These are phyloP conservation scores for Macroglossus sobrinus DNA, from an alignment of 2,113 vertebrate genomes.

Conservation along the genomic window DNA sequence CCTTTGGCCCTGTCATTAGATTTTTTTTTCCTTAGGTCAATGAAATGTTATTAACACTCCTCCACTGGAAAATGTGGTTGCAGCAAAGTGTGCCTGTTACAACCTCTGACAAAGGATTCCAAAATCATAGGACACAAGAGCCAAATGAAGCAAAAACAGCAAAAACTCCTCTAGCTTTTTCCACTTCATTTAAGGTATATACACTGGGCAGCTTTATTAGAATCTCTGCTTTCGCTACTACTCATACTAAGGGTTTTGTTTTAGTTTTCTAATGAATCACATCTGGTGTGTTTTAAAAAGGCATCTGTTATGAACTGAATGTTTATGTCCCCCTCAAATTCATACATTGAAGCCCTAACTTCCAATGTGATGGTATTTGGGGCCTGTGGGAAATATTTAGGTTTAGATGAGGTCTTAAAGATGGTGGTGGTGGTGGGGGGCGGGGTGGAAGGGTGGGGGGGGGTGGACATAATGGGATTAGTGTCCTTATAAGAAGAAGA, in stretches of 20 bases:
- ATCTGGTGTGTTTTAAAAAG: slow-evolving; percentile 36
- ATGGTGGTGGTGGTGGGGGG: not conserved
- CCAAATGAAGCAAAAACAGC: not conserved
- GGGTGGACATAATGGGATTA: not conserved
- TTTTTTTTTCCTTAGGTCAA: slow-evolving; percentile 32
- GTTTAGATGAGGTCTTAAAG: not conserved
- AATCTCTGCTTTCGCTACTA: slow-evolving; percentile 22
- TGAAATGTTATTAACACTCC: slow-evolving; percentile 46
- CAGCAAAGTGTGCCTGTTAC: not conserved
- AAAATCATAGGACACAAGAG: not conserved
- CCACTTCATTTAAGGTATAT: not conserved
- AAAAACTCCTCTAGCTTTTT: not conserved
- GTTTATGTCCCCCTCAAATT: not conserved
- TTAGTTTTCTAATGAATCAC: slow-evolving; percentile 49
- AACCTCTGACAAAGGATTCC: slow-evolving; percentile 50
- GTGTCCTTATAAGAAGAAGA: not conserved
- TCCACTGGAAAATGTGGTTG: slow-evolving; percentile 36
- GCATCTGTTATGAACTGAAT: not conserved
- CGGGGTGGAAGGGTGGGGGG: too few species aligned
- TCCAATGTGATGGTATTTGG: not conserved
- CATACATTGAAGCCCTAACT: not conserved
- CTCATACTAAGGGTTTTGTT: not conserved
- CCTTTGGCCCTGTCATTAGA: slow-evolving; percentile 1
- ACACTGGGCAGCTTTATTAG: not conserved
- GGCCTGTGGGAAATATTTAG: not conserved